Conservation (phyloP, 2,888 invertebrate genomes). For the Platycnemis pennipes region DNA sequence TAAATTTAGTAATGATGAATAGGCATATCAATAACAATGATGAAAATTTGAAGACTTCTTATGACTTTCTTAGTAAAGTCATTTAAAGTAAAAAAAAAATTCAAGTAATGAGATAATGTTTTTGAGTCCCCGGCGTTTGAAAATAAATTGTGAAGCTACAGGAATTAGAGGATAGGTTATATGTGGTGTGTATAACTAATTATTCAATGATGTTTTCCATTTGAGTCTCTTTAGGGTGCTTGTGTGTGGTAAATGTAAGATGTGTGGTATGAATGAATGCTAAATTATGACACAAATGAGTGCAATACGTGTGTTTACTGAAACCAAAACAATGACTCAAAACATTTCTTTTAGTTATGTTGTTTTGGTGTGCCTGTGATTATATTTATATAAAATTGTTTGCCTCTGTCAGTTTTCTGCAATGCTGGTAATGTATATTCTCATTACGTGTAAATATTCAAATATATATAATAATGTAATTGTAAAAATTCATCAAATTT, state of each 20-base stretch:
- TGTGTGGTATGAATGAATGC: conserved; percentile 54
- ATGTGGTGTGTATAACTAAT: conserved; percentile 52
- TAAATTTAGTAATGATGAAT: conserved; percentile 58
- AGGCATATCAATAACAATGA: conserved; percentile 55
- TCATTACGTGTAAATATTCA: conserved; percentile 55
- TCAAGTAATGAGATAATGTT: conserved; percentile 18
- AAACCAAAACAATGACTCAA: conserved; percentile 65
- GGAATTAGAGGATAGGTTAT: conserved; percentile 40
- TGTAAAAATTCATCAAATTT: conserved; percentile 59
- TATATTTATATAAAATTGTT: conserved; percentile 55
- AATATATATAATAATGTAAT: conserved; percentile 40
- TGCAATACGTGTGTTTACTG: conserved; percentile 53
- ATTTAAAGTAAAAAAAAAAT: background rate
- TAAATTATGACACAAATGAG: conserved; percentile 55
- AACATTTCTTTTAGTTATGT: conserved; percentile 39
- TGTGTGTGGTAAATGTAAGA: conserved; percentile 57
- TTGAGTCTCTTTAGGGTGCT: conserved; percentile 52
- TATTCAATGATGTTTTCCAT: conserved; percentile 52
- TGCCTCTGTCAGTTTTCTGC: conserved; percentile 53
- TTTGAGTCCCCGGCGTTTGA: background rate
- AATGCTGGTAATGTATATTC: conserved; percentile 49
- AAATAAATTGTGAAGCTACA: conserved; percentile 24
- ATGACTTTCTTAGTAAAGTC: conserved; percentile 24
- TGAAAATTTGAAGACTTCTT: conserved; percentile 41
- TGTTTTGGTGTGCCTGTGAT: conserved; percentile 68